phyloP scores from a whole-genome alignment of 2,888 invertebrate genomes.

The Drosophila mayaguana region DNA sequence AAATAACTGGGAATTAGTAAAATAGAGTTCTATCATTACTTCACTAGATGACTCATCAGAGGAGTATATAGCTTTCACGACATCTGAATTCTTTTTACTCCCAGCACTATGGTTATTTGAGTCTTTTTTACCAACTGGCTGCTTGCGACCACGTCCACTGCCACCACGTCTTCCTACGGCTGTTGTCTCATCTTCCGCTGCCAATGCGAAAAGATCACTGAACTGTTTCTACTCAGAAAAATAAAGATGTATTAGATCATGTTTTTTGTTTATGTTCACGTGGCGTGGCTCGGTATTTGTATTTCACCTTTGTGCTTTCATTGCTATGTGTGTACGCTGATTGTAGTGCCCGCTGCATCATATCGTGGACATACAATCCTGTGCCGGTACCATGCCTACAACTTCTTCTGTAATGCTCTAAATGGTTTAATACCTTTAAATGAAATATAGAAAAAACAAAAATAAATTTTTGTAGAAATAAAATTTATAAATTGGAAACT shows the following conservation, averaged over 20 bases:
- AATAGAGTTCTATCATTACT: constrained; percentile 85
- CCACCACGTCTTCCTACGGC: constrained; percentile 88
- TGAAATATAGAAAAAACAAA: background rate
- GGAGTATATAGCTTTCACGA: constrained; percentile 87
- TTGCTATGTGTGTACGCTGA: constrained; percentile 94
- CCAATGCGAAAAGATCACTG: constrained; percentile 94
- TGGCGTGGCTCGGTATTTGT: background rate
- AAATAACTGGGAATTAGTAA: background rate
- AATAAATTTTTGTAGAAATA: no score
- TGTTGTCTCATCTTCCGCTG: constrained; percentile 93
- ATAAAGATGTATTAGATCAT: background rate
- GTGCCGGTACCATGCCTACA: constrained; percentile 88
- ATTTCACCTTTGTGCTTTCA: constrained; percentile 91
- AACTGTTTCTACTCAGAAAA: constrained; percentile 90
- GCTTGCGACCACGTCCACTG: constrained; percentile 87
- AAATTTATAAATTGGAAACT: constrained; percentile 13
- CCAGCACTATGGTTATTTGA: constrained; percentile 85
- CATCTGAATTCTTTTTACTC: constrained; percentile 85
- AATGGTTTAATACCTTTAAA: constrained; percentile 92
- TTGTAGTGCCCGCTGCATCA: constrained; percentile 95
- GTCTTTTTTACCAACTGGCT: constrained; percentile 86
- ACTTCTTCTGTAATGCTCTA: constrained; percentile 94
- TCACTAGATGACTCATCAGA: constrained; percentile 94
- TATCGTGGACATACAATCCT: constrained; percentile 94
- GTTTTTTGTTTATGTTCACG: no score